Evolutionary conservation across 2,888 invertebrate genomes (phyloP).

Genomic region (Entomobrya proxima): DNA sequence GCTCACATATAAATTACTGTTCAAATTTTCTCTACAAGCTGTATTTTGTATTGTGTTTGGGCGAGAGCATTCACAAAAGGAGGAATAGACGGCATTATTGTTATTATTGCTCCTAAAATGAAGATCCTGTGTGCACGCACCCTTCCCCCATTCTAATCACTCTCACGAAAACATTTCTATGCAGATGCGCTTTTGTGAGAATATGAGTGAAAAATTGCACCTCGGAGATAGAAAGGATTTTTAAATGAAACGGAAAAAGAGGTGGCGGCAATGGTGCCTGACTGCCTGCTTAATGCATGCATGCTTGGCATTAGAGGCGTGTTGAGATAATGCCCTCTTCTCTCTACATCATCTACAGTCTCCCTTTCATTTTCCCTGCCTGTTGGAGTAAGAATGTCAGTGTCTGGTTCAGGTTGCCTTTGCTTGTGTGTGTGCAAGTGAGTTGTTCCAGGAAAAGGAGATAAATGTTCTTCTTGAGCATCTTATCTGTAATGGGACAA

Average conservation of each 20-base stretch:
- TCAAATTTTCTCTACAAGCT: not conserved
- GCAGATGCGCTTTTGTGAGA: slow-evolving; percentile 60
- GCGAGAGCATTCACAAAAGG: not conserved
- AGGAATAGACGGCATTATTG: slow-evolving; percentile 42
- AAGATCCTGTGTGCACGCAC: slow-evolving; percentile 21
- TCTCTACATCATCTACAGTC: slow-evolving; percentile 24
- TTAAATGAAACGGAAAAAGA: slow-evolving; percentile 68
- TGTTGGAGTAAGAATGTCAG: not conserved
- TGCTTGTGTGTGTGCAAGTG: not conserved
- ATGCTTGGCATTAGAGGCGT: slow-evolving; percentile 15
- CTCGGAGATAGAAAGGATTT: slow-evolving; percentile 66
- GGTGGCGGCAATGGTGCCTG: slow-evolving; percentile 41
- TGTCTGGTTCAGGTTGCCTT: slow-evolving; percentile 20
- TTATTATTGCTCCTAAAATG: slow-evolving; percentile 34
- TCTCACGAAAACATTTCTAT: slow-evolving; percentile 59
- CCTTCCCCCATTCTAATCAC: slow-evolving; percentile 58
- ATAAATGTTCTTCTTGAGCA: slow-evolving; percentile 66
- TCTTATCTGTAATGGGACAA: slow-evolving; percentile 69
- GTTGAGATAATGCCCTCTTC: slow-evolving; percentile 43
- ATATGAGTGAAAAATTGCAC: slow-evolving; percentile 70
- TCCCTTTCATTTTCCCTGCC: not conserved
- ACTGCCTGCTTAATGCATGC: slow-evolving; percentile 2
- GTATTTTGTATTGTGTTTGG: not conserved
- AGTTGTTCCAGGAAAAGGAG: slow-evolving; percentile 52
- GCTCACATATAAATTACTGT: slow-evolving; percentile 25